Evolutionary conservation across 2,888 invertebrate genomes (phyloP), one percentile per base, ranked within the genome.

Genomic region (Drosophila lutescens): DNA sequence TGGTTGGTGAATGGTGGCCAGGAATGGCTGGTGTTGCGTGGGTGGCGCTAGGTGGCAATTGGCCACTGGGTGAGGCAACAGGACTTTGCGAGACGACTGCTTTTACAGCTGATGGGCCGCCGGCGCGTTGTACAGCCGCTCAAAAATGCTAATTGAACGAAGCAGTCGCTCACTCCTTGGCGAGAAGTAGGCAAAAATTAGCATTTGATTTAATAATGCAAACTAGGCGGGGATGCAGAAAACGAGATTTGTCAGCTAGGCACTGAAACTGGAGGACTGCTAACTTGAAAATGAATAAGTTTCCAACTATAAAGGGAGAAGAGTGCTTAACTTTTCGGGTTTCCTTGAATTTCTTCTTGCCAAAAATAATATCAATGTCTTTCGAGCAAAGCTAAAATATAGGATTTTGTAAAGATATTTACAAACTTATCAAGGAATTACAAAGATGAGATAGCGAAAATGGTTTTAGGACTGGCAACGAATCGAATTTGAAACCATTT

Each of bases 121-220:
- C 34, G 49, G 62, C 62, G 49, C 17, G 23, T 26, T 34, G 41
- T 34, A 47, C 12, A 46, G 36, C 38, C 10, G 32, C 51, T 51
- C 38, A 30, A 50, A 79, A 79, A 77, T 80, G 71, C 58, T 77
- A 85, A 82, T 82, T 80, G 55, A 41, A 54, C 41, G 20, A 55
- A 12, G 53, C 47, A 46, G 60, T 38, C 49, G 20, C 13, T 15
- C 38, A 40, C 38, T 51, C 15, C 57, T 40, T 20, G 15, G 58
- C 32, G 60, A 17, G 46, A 69, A 63, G 56, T 54, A 53, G 63
- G 20, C 13, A 62, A 54, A 65, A 79, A 76, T 77, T 72, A 58
- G 66, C 76, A 78, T 80, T 78, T 77, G 32, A 78, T 71, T 76
- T 74, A 81, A 78, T 75, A 72, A 77, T 74, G 71, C 55, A 67